A percentile compares a stretch with the other conserved stretches of the same genome.
These are phyloP conservation scores for Drosophila repleta DNA, from an alignment of 1,140 invertebrate genomes.

Conservation along the genomic window DNA sequence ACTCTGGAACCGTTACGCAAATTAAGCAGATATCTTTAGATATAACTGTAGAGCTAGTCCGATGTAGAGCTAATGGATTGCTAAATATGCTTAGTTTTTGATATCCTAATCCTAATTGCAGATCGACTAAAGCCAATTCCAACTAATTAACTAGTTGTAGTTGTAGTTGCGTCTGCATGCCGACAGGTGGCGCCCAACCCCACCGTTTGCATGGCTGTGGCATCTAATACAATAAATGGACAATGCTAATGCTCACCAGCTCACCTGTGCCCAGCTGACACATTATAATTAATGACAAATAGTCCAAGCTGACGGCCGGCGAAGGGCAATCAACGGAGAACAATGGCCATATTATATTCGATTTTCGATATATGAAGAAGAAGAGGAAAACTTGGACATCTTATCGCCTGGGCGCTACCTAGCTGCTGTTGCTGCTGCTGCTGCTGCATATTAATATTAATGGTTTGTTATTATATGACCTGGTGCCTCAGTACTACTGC, in stretches of 20 bases:
- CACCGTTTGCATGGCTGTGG: not conserved
- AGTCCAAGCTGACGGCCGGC: slow-evolving; percentile 7
- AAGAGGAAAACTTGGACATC: slow-evolving; percentile 13
- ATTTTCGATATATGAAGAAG: slow-evolving; percentile 58
- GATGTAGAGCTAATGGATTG: not conserved
- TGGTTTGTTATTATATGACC: slow-evolving; percentile 78
- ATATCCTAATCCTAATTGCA: not conserved
- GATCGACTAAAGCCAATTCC: slow-evolving; percentile 3
- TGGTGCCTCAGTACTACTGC: slow-evolving; percentile 51
- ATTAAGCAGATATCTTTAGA: not conserved
- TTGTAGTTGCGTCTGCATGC: slow-evolving; percentile 5
- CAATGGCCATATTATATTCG: slow-evolving; percentile 66
- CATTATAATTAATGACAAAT: slow-evolving; percentile 80
- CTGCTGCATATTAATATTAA: slow-evolving; percentile 72
- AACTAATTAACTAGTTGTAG: slow-evolving; percentile 9
- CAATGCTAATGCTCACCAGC: slow-evolving; percentile 73
- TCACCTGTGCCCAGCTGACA: slow-evolving; percentile 62
- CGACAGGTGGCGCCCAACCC: slow-evolving; percentile 27
- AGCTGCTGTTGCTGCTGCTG: slow-evolving; percentile 32
- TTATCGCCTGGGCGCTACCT: slow-evolving; percentile 34
- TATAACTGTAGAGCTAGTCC: not conserved
- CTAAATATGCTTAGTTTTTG: not conserved
- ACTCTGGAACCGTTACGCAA: slow-evolving; percentile 64
- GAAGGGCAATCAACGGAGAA: slow-evolving; percentile 54
- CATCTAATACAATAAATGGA: slow-evolving; percentile 68